phyloP scores from a whole-genome alignment of 2,113 vertebrate species.

The Passer domesticus region DNA sequence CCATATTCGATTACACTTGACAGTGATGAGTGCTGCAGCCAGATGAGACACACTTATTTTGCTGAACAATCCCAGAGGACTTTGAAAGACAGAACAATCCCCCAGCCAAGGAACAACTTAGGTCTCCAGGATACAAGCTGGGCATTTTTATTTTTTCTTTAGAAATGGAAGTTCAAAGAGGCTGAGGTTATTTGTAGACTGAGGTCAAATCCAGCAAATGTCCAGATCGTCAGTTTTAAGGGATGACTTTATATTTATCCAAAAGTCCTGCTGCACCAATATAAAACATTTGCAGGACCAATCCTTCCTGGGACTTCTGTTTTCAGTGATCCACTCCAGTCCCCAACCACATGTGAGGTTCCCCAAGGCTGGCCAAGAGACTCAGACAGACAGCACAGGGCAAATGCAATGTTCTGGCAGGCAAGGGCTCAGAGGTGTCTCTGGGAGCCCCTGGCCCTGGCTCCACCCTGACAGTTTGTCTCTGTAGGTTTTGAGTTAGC shows the following conservation, averaged over 20 bases:
- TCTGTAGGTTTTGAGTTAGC: not conserved
- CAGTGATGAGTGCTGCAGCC: constrained; percentile 24
- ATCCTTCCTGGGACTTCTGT: not conserved
- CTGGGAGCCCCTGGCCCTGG: fast-evolving
- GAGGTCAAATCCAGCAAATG: not conserved
- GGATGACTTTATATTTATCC: not conserved
- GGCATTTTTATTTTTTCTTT: not conserved
- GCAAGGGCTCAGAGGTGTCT: fast-evolving
- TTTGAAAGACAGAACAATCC: not conserved
- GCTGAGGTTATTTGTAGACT: not conserved
- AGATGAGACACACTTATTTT: constrained; percentile 12
- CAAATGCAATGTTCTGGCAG: not conserved
- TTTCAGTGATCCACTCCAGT: not conserved
- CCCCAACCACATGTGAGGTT: fast-evolving
- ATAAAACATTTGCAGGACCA: not conserved
- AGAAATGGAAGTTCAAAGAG: not conserved
- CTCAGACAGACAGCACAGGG: not conserved
- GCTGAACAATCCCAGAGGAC: not conserved
- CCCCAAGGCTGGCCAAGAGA: not conserved
- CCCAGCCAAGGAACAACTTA: not conserved
- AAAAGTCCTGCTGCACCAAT: not conserved
- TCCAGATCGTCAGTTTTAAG: not conserved
- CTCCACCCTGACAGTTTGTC: not conserved
- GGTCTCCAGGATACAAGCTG: not conserved
- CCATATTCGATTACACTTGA: constrained; percentile 19